These are phyloP conservation scores for Ectobius pallidus DNA, from an alignment of 2,888 invertebrate species.

Conservation along the genomic window DNA sequence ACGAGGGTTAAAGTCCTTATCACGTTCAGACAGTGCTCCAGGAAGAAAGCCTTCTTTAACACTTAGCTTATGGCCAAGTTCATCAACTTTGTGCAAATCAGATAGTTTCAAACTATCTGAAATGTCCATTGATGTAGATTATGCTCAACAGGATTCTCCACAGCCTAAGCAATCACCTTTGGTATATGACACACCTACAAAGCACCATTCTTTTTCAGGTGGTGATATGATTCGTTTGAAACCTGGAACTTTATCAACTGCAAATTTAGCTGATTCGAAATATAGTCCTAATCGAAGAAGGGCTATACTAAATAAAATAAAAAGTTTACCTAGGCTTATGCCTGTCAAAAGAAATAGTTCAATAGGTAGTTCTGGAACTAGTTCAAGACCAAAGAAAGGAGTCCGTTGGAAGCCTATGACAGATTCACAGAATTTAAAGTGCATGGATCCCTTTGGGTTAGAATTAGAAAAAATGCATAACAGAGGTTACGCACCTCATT, in stretches of 20 bases:
- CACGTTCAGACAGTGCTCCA: conserved; percentile 25
- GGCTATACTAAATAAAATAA: conserved; percentile 41
- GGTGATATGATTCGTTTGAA: neutral
- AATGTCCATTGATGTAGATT: conserved; percentile 14
- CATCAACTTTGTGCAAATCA: conserved; percentile 33
- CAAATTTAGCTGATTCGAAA: neutral
- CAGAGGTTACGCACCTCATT: neutral
- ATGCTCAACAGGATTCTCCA: neutral
- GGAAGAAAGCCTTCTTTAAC: conserved; percentile 10
- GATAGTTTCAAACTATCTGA: conserved; percentile 32
- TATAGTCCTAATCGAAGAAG: neutral
- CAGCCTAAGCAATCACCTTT: neutral
- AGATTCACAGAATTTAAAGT: conserved; percentile 17
- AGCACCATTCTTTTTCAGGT: conserved; percentile 24
- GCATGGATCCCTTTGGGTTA: neutral
- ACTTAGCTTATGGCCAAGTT: conserved; percentile 32
- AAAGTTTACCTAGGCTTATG: conserved; percentile 48
- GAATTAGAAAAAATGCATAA: neutral
- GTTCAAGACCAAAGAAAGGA: conserved; percentile 48
- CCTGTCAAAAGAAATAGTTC: conserved; percentile 49
- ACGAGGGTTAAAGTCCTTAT: neutral
- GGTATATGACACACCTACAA: neutral
- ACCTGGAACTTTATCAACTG: neutral
- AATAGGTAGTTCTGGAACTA: conserved; percentile 41
- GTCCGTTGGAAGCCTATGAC: conserved; percentile 52